Evolutionary conservation across 2,113 vertebrate genomes (phyloP).

Genomic region (Hippocampus abdominalis): DNA sequence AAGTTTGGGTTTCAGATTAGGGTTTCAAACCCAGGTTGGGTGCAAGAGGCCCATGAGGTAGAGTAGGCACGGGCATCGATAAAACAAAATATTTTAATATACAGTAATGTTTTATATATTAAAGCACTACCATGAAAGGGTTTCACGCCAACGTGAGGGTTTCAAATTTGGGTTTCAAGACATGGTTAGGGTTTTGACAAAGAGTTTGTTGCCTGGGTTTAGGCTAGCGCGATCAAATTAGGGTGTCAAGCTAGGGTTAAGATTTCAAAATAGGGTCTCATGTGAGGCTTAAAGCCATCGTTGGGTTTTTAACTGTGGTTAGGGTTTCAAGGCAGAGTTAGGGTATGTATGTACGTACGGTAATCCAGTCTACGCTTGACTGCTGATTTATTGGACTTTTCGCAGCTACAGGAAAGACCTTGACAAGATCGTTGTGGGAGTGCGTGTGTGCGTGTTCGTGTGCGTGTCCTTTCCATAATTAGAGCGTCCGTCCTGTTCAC

Average conservation of each 20-base stretch:
- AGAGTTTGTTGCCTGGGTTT: too few species aligned
- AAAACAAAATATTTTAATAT: too few species aligned
- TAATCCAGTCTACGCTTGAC: neutral
- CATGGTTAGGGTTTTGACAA: too few species aligned
- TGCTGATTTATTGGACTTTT: neutral
- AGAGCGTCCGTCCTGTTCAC: conserved; percentile 59
- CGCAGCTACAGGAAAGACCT: conserved; percentile 28
- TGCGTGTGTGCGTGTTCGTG: conserved; percentile 41
- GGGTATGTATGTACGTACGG: neutral
- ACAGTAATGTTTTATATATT: too few species aligned
- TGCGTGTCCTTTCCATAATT: conserved; percentile 63
- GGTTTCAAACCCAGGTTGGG: too few species aligned
- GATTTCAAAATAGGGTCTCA: neutral
- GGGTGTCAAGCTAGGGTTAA: neutral
- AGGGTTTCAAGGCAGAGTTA: neutral
- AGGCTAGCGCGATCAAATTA: too few species aligned
- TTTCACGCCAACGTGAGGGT: too few species aligned
- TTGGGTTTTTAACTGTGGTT: neutral
- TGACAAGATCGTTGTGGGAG: conserved; percentile 43
- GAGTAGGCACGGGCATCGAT: too few species aligned
- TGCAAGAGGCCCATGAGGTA: too few species aligned
- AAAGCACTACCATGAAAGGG: too few species aligned
- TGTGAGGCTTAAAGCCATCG: neutral
- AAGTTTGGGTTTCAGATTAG: too few species aligned
- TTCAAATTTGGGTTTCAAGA: too few species aligned